Evolutionary conservation across 2,888 invertebrate species (phyloP).

Genomic region (Danaus chrysippus): DNA sequence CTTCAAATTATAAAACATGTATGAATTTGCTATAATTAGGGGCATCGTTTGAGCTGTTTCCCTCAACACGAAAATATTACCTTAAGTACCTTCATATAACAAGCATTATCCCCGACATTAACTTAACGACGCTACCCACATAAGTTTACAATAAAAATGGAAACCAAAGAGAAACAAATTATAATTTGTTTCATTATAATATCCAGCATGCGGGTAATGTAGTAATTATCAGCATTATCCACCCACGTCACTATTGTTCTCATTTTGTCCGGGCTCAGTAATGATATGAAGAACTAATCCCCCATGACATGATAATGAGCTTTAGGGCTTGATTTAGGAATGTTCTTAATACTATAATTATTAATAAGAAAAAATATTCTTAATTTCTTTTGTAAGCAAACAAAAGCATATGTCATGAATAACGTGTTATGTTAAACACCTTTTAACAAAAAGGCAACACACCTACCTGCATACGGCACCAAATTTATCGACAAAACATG

Average conservation of each 20-base stretch:
- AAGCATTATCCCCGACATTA: slow-evolving; percentile 7
- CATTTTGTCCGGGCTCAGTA: slow-evolving; percentile 16
- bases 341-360: background rate
- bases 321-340: background rate
- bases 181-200: slow-evolving; percentile 35
- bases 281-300: slow-evolving; percentile 10
- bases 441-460: too few species aligned
- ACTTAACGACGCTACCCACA: slow-evolving; percentile 26
- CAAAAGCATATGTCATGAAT: too few species aligned
- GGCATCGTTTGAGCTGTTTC: background rate
- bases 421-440: too few species aligned
- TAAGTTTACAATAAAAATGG: slow-evolving; percentile 27
- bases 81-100: slow-evolving; percentile 5
- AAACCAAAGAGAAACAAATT: slow-evolving; percentile 29
- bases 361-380: too few species aligned
- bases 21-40: background rate
- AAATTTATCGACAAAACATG: background rate
- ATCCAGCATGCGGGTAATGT: slow-evolving; percentile 33
- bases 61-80: background rate
- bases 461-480: too few species aligned
- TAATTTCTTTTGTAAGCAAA: too few species aligned
- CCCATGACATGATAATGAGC: background rate
- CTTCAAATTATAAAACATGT: background rate
- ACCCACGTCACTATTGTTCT: slow-evolving; percentile 42
- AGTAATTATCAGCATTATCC: slow-evolving; percentile 41